Evolutionary conservation across 2,888 invertebrate genomes (phyloP), one percentile per base, ranked within the genome.

Genomic region (Cristatella mucedo): DNA sequence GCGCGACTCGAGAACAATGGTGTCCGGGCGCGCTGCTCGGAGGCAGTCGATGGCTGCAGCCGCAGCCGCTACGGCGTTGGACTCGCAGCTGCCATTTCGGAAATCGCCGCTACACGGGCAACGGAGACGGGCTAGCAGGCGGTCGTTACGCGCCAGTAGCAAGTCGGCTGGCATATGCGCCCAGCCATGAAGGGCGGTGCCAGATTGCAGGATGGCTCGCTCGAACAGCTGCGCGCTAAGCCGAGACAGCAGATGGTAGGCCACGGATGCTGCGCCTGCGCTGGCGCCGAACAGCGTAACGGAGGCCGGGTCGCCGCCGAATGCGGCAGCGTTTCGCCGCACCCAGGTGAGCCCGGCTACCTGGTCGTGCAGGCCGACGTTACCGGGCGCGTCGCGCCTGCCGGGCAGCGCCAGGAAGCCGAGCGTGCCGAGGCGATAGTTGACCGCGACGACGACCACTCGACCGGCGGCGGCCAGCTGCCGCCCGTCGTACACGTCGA

Each of bases 211-310:
- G 52, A 91, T 86, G 3, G 86, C 93, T 63, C 89, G 75, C 29
- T 58, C 49, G 48, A 69, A 69, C 43, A 86, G 69, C 2, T 82
- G 80, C 50, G 77, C 75, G 50, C 87, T 86, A 30, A 81, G 78
- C 0, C 89, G 89, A 1, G 91, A 91, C 50, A 93, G 73, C 38
- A 73, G 53, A 53, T 73, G 72, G 32, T 71, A 58, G 21, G 83
- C 82, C 9, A 91, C 85, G 29, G 86, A 83, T n/a, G 83, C 86
- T 1, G 87, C 87, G 3, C 93, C 91, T 19, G 91, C 89, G 44
- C 86, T 86, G 67, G 91, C 91, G 11, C 91, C 91, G 63, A 91
- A 89, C 36, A 93, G 68, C 79, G 91, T 89, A 38, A 87, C 77
- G 58, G 84, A 85, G 53, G 81, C 75, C 13, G 84, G 81, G 64